These are phyloP conservation scores for Lochmaea capreae DNA, from an alignment of 2,888 invertebrate genomes.

Conservation along the genomic window DNA sequence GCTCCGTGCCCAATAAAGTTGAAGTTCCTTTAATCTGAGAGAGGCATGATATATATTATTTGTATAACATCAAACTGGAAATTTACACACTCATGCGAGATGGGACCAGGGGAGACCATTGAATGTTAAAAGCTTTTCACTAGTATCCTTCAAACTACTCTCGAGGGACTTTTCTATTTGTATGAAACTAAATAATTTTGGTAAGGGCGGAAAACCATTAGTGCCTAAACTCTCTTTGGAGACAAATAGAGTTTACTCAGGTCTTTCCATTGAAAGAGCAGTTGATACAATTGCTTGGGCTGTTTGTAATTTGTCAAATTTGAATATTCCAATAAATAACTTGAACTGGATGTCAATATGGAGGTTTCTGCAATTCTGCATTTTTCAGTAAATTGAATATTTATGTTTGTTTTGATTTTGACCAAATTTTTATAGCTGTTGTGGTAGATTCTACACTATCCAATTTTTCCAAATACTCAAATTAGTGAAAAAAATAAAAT, in stretches of 20 bases:
- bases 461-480: not conserved
- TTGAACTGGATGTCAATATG: too few relatives aligned
- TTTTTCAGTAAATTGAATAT: too few relatives aligned
- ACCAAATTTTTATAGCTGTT: too few relatives aligned
- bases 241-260: constrained; percentile 30
- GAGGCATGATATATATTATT: constrained; percentile 26
- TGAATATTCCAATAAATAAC: too few relatives aligned
- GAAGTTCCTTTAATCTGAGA: constrained; percentile 26
- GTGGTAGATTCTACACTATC: too few relatives aligned
- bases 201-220: constrained; percentile 29
- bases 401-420: too few relatives aligned
- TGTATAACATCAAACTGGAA: constrained; percentile 20
- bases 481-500: not conserved
- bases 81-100: constrained; percentile 32
- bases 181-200: constrained; percentile 29
- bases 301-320: constrained; percentile 18
- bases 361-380: too few relatives aligned
- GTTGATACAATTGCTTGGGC: constrained; percentile 10
- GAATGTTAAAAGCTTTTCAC: constrained; percentile 34
- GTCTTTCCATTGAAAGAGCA: constrained; percentile 8
- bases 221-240: constrained; percentile 33
- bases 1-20: constrained; percentile 10
- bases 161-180: constrained; percentile 33
- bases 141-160: constrained; percentile 23
- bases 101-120: constrained; percentile 16